phyloP scores from a whole-genome alignment of 2,113 vertebrate species.

The Ceuthmochares aereus region DNA sequence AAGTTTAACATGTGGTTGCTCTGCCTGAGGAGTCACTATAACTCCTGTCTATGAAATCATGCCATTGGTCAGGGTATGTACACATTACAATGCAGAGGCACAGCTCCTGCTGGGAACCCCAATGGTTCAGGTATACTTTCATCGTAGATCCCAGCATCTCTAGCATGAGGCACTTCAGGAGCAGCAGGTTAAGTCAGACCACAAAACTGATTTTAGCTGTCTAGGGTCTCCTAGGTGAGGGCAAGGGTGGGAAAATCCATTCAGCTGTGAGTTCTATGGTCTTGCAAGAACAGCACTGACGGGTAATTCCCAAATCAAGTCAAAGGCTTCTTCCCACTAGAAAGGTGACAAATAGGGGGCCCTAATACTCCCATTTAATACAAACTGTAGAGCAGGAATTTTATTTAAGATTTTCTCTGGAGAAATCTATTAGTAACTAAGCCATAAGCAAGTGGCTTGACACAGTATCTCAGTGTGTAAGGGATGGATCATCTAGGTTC shows the following conservation, averaged over 20 bases:
- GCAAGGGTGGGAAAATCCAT: not conserved
- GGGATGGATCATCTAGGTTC: not conserved
- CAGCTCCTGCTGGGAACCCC: not conserved
- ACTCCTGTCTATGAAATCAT: not conserved
- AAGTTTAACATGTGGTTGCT: not conserved
- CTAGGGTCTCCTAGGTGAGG: not conserved
- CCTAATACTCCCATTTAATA: not conserved
- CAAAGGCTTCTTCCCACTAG: not conserved
- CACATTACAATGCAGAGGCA: not conserved
- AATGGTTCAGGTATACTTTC: not conserved
- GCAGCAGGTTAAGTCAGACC: not conserved
- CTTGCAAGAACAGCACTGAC: not conserved
- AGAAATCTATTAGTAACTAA: not conserved
- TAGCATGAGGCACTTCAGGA: not conserved
- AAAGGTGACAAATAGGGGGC: not conserved
- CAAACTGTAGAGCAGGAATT: not conserved
- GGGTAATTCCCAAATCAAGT: not conserved
- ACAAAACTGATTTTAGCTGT: not conserved
- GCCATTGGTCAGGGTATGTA: not conserved
- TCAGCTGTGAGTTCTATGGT: not conserved
- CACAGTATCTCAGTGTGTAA: not conserved
- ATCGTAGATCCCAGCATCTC: accelerated
- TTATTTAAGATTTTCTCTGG: not conserved
- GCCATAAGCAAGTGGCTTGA: not conserved
- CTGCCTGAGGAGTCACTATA: not conserved